phyloP scores from a whole-genome alignment of 2,113 vertebrate species.

The Antechinus stuartii region DNA sequence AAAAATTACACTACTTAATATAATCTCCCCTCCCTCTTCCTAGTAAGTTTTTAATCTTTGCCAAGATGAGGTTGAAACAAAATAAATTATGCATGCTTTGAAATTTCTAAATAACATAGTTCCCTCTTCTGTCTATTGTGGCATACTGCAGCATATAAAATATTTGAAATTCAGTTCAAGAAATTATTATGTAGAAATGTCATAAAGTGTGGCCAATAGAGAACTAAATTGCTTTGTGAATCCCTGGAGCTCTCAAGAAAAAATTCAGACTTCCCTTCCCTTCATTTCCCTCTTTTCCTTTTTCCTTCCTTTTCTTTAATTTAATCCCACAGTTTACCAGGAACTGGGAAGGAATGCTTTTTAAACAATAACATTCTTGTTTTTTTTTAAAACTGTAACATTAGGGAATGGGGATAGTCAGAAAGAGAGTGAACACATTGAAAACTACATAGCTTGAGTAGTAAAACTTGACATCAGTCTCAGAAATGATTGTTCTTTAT shows the following conservation, averaged over 20 bases:
- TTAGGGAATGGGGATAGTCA: background rate
- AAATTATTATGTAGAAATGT: background rate
- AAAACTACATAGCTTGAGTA: background rate
- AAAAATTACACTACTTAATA: background rate
- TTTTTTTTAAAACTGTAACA: background rate
- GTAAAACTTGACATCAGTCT: background rate
- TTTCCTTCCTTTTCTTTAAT: background rate
- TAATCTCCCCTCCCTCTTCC: background rate
- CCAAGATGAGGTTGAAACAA: conserved; percentile 50
- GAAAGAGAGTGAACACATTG: background rate
- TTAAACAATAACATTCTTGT: background rate
- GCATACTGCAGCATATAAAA: conserved; percentile 59
- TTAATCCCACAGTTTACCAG: background rate
- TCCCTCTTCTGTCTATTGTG: conserved; percentile 73
- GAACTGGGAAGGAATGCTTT: background rate
- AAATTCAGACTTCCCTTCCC: background rate
- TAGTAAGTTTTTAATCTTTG: conserved; percentile 44
- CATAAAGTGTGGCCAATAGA: background rate
- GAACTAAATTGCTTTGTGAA: conserved; percentile 14
- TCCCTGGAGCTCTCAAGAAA: conserved; percentile 23
- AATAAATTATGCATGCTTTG: conserved; percentile 44
- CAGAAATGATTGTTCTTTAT: background rate
- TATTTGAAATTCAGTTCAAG: conserved; percentile 57
- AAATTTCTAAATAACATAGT: conserved; percentile 65
- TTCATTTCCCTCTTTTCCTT: background rate